Base-by-base conservation (phyloP, 2,797 vertebrate genomes). In the Lepus oiostolus region DNA sequence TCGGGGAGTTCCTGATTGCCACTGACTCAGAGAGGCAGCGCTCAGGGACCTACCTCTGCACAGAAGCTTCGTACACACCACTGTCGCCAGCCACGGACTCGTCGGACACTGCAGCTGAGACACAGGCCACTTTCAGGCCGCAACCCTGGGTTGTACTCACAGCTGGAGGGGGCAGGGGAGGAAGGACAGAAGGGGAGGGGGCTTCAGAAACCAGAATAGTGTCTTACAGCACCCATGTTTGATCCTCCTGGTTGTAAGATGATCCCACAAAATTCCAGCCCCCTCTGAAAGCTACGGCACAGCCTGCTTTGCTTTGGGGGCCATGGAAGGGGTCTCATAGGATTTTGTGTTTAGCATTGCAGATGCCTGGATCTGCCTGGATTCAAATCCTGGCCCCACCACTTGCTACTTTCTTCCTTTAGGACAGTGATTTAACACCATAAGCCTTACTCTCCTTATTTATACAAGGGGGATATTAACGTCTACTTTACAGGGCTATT, bases 71-170 rank as follows among this genome's bases (percentile, higher is more conserved):
- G 1, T 99, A 99, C 14, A 99, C 99, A 0, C 99, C 99, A 14
- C 99, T 99, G 67, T 99, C 99, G 35, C 99, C 99, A 0, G 99
- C 99, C 77, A 99, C 99, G 0, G 99, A 99, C 95, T 99, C 99
- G 30, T 99, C 99, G 0, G 99, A 99, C 93, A 99, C 99, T 0
- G 99, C 99, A 0, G 99, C 99, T 0, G 99, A 99, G 94, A 99
- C 99, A 22, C 99, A 99, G 0, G 98, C 98, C 96, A 99, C 99
- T 97, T 99, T 99, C 71, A 98, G 97, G 9, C 97, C 97, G 0
- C 98, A 97, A 86, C 98, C 96, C 93, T 98, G 94, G 91, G 98
- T 81, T 14, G 81, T 60, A 91, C 75, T 98, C 83, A 97, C 17
- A 93, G 97, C 98, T 99, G 63, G 38, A 65, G 54, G 35, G 91